phyloP scores from a whole-genome alignment of 2,797 vertebrate genomes.

The Margarornis squamiger region DNA sequence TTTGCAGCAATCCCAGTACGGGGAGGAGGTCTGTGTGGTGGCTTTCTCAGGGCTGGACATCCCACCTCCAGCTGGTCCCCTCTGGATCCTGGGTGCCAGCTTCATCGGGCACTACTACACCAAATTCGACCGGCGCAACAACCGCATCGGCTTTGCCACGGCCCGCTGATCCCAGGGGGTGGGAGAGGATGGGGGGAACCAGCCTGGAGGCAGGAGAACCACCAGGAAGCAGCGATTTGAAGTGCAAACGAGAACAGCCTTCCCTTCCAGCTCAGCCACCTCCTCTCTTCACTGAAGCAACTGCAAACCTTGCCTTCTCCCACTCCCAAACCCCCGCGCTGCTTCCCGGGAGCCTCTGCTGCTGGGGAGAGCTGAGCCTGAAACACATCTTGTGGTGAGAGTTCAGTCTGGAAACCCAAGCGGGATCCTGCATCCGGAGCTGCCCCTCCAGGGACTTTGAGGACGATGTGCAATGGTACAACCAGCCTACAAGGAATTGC shows the following conservation, averaged over 20 bases:
- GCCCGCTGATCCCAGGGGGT: conserved; percentile 78
- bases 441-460: background rate
- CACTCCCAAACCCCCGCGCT: background rate
- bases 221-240: background rate
- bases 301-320: background rate
- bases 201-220: background rate
- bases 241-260: background rate
- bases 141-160: conserved; percentile 92
- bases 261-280: background rate
- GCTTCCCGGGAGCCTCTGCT: background rate
- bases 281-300: background rate
- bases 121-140: conserved; percentile 91
- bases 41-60: conserved; percentile 89
- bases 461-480: background rate
- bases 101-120: conserved; percentile 97
- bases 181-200: fast-evolving
- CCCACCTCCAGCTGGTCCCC: conserved; percentile 88
- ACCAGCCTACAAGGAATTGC: fast-evolving
- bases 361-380: background rate
- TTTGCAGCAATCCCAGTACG: conserved; percentile 84
- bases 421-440: fast-evolving
- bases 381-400: background rate
- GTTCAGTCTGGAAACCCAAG: background rate
- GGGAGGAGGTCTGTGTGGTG: conserved; percentile 85
- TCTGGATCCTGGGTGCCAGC: conserved; percentile 94